Evolutionary conservation across 2,797 vertebrate genomes (phyloP), one percentile per base, ranked within the genome.

Genomic region (Urosaurus nigricauda): DNA sequence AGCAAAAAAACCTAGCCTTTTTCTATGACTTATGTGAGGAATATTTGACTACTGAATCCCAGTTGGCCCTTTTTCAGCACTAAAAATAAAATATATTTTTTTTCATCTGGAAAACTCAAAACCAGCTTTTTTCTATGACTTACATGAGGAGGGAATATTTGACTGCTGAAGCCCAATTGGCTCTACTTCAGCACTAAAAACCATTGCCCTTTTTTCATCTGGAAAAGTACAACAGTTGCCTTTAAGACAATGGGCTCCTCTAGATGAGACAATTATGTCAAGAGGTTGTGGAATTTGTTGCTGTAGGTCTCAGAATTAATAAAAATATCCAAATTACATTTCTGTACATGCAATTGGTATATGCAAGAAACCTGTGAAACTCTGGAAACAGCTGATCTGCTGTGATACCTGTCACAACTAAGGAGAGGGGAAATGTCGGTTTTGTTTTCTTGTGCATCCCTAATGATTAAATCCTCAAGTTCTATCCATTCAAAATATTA

Each of bases 1-100:
- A 29, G 71, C 56, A 83, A 68, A 14, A 74, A 60, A 87, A 86
- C 17, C 56, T 83, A 83, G 56, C n/a, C 63, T 68, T 77, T 68
- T 73, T 6, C 60, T 11, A 53, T 68, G 26, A 83, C 51, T 68
- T 77, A 29, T n/a, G 32, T 60, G 58, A 37, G 56, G 14, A 77
- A 40, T 88, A 83, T 83, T 75, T 43, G 53, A 65, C 24, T 37
- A 40, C 40, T 83, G 58, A 40, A 32, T 75, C 37, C 51, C 35
- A 24, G 2, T 14, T 82, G n/a, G 19, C 32, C 12, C 9, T 63
- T 24, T 35, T 81, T 43, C 51, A 70, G 17, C 75, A 51, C 58
- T 70, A 71, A 70, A 51, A 29, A 81, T 9, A 51, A 51, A 8
- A 8, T 17, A 26, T 5, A 13, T 71, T 51, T n/a, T 40, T 71